Evolutionary conservation across 2,888 invertebrate species (phyloP).

Genomic region (Ptilodon capucinus): DNA sequence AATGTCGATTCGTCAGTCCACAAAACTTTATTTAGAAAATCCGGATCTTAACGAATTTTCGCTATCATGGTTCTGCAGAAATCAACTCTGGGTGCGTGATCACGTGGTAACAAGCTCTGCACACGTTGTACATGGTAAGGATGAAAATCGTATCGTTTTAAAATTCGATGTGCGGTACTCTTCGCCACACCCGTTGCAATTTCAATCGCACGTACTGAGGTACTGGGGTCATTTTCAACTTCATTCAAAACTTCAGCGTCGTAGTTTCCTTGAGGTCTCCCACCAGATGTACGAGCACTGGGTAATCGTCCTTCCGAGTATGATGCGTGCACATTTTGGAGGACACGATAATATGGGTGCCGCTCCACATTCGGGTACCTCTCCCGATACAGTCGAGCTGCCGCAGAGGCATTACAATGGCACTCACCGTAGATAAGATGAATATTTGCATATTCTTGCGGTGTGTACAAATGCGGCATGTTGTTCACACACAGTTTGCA

Average conservation of each 20-base stretch:
- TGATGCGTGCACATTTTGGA: constrained; percentile 18
- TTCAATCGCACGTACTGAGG: constrained; percentile 19
- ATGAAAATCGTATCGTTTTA: constrained; percentile 3
- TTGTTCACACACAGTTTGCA: too few relatives aligned
- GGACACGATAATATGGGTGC: constrained; percentile 24
- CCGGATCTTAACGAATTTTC: constrained; percentile 7
- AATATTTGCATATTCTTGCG: constrained; percentile 19
- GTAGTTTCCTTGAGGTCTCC: constrained; percentile 9
- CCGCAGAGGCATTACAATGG: constrained; percentile 16
- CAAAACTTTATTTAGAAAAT: constrained; percentile 9
- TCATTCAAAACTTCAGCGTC: constrained; percentile 12
- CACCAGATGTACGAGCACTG: constrained; percentile 12
- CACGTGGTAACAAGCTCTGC: too few relatives aligned
- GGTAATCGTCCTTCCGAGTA: constrained; percentile 22
- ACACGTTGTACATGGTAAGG: constrained; percentile 6
- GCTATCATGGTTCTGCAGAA: constrained; percentile 4
- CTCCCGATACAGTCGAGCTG: constrained; percentile 25
- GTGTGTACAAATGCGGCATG: too few relatives aligned
- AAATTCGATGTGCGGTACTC: constrained; percentile 8
- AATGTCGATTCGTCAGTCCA: too few relatives aligned
- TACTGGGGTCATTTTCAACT: constrained; percentile 15
- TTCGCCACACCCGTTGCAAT: constrained; percentile 6
- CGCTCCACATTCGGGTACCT: constrained; percentile 23
- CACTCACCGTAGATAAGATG: constrained; percentile 23
- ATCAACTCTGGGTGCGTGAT: constrained; percentile 3